Percentiles rank a stretch among this genome's conserved stretches.
These are phyloP conservation scores for Thaleichthys pacificus DNA, from an alignment of 2,797 vertebrate genomes.

Conservation along the genomic window DNA sequence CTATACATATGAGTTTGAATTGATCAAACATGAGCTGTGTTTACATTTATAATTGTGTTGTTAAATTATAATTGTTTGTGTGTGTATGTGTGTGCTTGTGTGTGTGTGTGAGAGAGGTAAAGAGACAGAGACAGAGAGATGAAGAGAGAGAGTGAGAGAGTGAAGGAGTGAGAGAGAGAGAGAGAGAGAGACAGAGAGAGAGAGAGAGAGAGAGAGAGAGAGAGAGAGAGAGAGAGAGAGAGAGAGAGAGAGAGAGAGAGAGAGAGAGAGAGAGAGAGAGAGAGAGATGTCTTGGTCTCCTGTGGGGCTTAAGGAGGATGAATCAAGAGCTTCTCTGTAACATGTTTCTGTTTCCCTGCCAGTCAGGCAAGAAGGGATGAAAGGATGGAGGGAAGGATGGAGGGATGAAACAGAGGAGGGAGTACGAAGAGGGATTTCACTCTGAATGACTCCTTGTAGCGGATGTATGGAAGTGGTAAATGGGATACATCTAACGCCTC, in stretches of 20 bases:
- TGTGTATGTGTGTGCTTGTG: conserved; percentile 14
- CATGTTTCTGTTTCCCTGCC: not conserved
- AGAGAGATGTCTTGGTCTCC: conserved; percentile 7
- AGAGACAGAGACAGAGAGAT: not conserved
- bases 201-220: no score
- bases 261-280: no score
- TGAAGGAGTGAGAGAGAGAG: conserved; percentile 8
- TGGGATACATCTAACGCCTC: conserved; percentile 8
- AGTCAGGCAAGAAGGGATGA: no score
- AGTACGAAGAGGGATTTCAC: conserved; percentile 3
- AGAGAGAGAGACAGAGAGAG: no score
- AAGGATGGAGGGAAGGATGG: conserved; percentile 16
- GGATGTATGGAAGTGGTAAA: not conserved
- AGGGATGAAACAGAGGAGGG: conserved; percentile 22
- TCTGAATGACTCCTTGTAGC: conserved; percentile 2
- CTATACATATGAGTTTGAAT: no score
- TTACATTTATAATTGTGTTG: not conserved
- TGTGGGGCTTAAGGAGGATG: conserved; percentile 21
- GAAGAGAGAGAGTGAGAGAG: no score
- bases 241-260: no score
- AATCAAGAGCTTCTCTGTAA: not conserved
- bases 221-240: no score
- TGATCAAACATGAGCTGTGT: no score
- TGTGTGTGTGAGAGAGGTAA: no score
- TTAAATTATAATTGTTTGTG: no score